A percentile compares a stretch with the other conserved stretches of the same genome.
phyloP scores from a whole-genome alignment of 2,888 invertebrate species.

The Parnassius glacialis region DNA sequence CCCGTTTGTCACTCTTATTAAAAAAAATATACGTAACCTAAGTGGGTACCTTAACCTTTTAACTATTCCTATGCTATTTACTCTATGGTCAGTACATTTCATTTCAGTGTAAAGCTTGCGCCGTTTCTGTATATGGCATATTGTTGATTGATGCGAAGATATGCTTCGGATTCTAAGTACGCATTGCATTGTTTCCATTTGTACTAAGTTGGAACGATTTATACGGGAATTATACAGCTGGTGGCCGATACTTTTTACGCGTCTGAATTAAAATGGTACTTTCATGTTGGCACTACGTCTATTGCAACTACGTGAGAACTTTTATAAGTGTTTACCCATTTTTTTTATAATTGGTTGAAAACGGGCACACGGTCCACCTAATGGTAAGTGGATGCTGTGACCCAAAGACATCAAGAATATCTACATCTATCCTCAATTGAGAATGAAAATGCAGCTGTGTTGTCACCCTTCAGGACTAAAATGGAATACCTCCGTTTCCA shows the following conservation, averaged over 20 bases:
- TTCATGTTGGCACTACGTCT: slow-evolving; percentile 22
- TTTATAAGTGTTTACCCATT: not conserved
- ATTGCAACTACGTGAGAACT: slow-evolving; percentile 14
- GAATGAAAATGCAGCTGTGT: too few relatives aligned
- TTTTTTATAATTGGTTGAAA: too few relatives aligned
- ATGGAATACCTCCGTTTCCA: too few relatives aligned
- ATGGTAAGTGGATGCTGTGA: too few relatives aligned
- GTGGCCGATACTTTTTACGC: slow-evolving; percentile 12
- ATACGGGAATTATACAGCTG: slow-evolving; percentile 24
- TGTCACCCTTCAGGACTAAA: too few relatives aligned
- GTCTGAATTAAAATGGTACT: slow-evolving; percentile 21
- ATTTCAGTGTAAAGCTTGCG: slow-evolving; percentile 17
- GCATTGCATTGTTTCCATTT: slow-evolving; percentile 41
- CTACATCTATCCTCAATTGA: too few relatives aligned
- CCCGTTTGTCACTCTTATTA: too few relatives aligned
- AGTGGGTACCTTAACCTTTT: too few relatives aligned
- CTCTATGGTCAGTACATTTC: slow-evolving; percentile 22
- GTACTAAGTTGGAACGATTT: slow-evolving; percentile 27
- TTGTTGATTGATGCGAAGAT: slow-evolving; percentile 51
- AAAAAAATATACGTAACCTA: too few relatives aligned
- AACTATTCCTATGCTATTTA: not conserved
- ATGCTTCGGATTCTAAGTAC: slow-evolving; percentile 39
- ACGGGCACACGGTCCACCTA: too few relatives aligned
- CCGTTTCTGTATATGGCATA: slow-evolving; percentile 49
- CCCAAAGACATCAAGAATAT: too few relatives aligned